These are phyloP conservation scores for Amphimallon solstitiale DNA, from an alignment of 2,888 invertebrate species.

Conservation along the genomic window DNA sequence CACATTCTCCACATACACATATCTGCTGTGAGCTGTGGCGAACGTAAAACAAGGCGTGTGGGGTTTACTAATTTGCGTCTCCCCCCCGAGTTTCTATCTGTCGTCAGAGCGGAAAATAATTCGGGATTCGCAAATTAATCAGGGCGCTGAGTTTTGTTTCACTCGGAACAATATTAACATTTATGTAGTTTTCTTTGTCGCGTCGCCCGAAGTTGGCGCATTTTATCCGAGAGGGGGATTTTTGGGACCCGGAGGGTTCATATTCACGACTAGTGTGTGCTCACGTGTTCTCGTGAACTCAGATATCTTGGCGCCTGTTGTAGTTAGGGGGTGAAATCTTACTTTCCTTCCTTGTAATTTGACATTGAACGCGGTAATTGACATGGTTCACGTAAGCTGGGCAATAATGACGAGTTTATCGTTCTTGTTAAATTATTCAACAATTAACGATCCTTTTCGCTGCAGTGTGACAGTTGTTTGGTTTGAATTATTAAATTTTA, in stretches of 20 bases:
- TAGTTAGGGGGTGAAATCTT: background rate
- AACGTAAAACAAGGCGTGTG: no score
- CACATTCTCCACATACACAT: no score
- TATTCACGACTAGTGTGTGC: no score
- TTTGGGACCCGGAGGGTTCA: no score
- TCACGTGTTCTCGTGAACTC: no score
- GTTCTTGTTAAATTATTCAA: background rate
- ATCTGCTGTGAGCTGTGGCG: no score
- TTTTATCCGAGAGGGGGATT: no score
- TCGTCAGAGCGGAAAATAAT: slow-evolving; percentile 10
- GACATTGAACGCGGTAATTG: slow-evolving; percentile 3
- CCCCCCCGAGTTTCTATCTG: background rate
- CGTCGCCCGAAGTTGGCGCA: no score
- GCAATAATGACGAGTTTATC: background rate
- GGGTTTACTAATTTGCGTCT: background rate
- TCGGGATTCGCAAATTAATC: slow-evolving; percentile 22
- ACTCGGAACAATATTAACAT: slow-evolving; percentile 1
- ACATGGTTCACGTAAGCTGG: background rate
- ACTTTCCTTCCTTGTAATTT: background rate
- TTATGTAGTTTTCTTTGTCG: no score
- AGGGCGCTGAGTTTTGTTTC: slow-evolving; percentile 3
- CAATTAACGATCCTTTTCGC: background rate
- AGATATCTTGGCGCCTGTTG: no score
- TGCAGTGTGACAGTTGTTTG: background rate
- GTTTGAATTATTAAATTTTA: no score